Evolutionary conservation across 2,113 vertebrate genomes (phyloP).

Genomic region (Cinclus cinclus): DNA sequence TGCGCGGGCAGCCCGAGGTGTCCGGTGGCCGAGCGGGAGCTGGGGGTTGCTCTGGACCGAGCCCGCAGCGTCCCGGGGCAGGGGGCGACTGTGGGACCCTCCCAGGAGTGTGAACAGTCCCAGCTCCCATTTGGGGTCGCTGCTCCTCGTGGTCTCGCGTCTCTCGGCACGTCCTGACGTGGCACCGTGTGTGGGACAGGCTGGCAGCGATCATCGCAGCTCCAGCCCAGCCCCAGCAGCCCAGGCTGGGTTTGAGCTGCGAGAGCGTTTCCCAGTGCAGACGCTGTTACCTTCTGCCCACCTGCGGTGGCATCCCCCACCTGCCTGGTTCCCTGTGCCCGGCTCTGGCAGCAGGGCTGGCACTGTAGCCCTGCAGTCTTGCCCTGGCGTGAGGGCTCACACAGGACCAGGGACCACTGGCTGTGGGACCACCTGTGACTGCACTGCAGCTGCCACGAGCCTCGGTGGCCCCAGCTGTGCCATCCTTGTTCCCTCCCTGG

Average conservation of each 20-base stretch:
- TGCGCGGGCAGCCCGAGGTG: not conserved
- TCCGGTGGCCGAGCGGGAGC: not conserved
- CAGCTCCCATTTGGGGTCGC: too few relatives aligned
- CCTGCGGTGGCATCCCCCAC: not conserved
- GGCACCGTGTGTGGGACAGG: not conserved
- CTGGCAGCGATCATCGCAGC: not conserved
- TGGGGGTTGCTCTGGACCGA: not conserved
- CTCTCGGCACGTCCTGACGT: not conserved
- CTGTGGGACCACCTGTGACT: not conserved
- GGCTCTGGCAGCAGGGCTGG: not conserved
- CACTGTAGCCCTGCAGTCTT: rapidly evolving
- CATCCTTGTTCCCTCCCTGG: not conserved
- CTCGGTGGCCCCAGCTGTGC: not conserved
- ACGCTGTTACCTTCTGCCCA: rapidly evolving
- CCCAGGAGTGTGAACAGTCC: rapidly evolving
- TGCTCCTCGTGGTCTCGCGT: not conserved
- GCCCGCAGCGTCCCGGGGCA: too few relatives aligned
- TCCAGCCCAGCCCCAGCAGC: not conserved
- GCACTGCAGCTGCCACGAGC: not conserved
- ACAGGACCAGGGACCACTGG: not conserved
- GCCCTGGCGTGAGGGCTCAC: not conserved
- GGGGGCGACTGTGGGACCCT: not conserved
- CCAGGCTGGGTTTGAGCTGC: not conserved
- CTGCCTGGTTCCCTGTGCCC: not conserved
- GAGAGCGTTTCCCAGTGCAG: not conserved